Evolutionary conservation across 2,888 invertebrate genomes (phyloP).

Genomic region (Protonemura montana): DNA sequence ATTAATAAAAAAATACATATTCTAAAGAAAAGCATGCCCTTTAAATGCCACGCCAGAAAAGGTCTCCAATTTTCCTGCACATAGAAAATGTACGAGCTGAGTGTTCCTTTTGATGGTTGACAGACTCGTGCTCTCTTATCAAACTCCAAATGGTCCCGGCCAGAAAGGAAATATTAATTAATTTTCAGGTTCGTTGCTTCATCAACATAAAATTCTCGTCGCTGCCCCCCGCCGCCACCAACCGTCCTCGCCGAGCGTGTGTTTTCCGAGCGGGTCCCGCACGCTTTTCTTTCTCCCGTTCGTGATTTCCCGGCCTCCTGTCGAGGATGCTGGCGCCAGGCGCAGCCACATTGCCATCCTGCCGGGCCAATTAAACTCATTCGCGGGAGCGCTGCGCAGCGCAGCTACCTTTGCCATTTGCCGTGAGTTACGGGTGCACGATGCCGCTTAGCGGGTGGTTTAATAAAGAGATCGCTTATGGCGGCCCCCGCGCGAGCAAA

Average conservation of each 20-base stretch:
- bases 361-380: not conserved
- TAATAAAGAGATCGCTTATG: not conserved
- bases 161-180: conserved; percentile 32
- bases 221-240: not conserved
- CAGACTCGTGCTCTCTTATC: not conserved
- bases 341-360: not conserved
- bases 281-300: not conserved
- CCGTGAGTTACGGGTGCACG: not conserved
- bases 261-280: not conserved
- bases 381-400: too few species aligned
- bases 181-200: conserved; percentile 26
- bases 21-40: not conserved
- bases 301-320: not conserved
- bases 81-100: not conserved
- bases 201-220: conserved; percentile 13
- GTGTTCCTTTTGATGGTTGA: conserved; percentile 5
- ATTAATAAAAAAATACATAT: conserved; percentile 1
- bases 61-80: not conserved
- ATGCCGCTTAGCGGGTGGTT: conserved; percentile 9
- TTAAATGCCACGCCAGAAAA: not conserved
- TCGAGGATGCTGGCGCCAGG: not conserved
- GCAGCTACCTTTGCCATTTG: not conserved
- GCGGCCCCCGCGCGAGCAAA: not conserved
- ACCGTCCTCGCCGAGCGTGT: not conserved
- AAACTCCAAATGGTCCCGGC: not conserved